Base-by-base conservation (phyloP, 2,888 invertebrate species). In the Brassicogethes aeneus region DNA sequence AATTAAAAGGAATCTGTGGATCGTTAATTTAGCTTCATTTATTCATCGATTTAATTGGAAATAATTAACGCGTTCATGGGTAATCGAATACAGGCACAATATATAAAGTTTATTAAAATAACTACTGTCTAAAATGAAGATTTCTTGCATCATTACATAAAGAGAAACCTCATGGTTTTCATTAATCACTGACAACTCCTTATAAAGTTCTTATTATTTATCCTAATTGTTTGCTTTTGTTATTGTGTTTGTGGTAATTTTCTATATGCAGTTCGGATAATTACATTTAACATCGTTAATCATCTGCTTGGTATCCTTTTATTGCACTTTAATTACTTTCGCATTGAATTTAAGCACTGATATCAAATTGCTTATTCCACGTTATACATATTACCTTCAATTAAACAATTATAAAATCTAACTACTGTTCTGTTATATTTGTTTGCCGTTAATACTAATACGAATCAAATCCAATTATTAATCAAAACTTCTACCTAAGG, bases 401-500 rank as follows among this genome's bases (percentile, higher is more conserved):
- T n/a, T n/a, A n/a, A n/a, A n/a, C n/a, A n/a, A n/a, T n/a, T n/a
- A n/a, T n/a, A n/a, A n/a, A n/a, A n/a, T n/a, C n/a, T n/a, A n/a
- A n/a, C n/a, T n/a, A n/a, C n/a, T n/a, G n/a, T n/a, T n/a, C n/a
- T n/a, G n/a, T n/a, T n/a, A n/a, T n/a, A n/a, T n/a, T n/a, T n/a
- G n/a, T n/a, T n/a, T n/a, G n/a, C n/a, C n/a, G n/a, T n/a, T n/a
- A n/a, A n/a, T n/a, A n/a, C n/a, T n/a, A n/a, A n/a, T n/a, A n/a
- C n/a, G n/a, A n/a, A n/a, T n/a, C n/a, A n/a, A n/a, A 33, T 17
- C 15, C 2, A n/a, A 37, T 37, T 45, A 46, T 39, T 39, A 41
- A 41, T 34, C 33, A 39, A 41, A 46, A 39, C 38, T 39, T 42
- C 44, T 41, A 46, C 48, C 50, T 51, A 17, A 37, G 41, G 41